Conservation (phyloP, 2,888 invertebrate species). For the Trichopria drosophilae region DNA sequence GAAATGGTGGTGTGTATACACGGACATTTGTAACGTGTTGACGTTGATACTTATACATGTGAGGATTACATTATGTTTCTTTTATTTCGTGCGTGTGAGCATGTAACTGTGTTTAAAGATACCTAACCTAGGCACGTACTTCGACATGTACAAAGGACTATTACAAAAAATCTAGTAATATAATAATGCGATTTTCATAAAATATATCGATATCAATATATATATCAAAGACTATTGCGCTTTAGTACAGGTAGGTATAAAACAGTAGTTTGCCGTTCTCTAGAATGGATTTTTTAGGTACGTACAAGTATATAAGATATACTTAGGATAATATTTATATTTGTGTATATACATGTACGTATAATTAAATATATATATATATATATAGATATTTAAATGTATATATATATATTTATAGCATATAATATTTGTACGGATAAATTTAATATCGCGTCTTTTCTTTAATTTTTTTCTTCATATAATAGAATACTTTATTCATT, state of each 20-base stretch:
- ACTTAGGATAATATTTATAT: slow-evolving; percentile 13
- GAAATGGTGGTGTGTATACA: no score
- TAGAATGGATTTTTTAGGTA: slow-evolving; percentile 47
- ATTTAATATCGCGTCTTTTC: slow-evolving; percentile 18
- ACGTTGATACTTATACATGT: no score
- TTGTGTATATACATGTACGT: slow-evolving; percentile 14
- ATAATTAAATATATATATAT: slow-evolving; percentile 26
- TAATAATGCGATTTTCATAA: slow-evolving; percentile 54
- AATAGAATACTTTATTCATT: slow-evolving; percentile 25
- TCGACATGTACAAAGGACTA: slow-evolving; percentile 50
- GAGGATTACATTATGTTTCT: no score
- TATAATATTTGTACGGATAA: slow-evolving; percentile 33
- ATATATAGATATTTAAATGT: slow-evolving; percentile 35
- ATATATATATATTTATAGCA: slow-evolving; percentile 40
- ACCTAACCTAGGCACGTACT: slow-evolving; percentile 45
- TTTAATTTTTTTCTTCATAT: no score
- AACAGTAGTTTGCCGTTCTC: slow-evolving; percentile 48
- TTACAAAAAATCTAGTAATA: slow-evolving; percentile 51
- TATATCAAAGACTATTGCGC: slow-evolving; percentile 52
- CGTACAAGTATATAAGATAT: slow-evolving; percentile 35
- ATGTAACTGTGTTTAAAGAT: slow-evolving; percentile 32
- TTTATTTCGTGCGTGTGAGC: slow-evolving; percentile 7
- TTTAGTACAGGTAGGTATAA: slow-evolving; percentile 50
- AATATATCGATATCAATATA: slow-evolving; percentile 53
- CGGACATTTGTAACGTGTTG: no score